Evolutionary conservation across 2,888 invertebrate genomes (phyloP).

Genomic region (Phymatocera aterrima): DNA sequence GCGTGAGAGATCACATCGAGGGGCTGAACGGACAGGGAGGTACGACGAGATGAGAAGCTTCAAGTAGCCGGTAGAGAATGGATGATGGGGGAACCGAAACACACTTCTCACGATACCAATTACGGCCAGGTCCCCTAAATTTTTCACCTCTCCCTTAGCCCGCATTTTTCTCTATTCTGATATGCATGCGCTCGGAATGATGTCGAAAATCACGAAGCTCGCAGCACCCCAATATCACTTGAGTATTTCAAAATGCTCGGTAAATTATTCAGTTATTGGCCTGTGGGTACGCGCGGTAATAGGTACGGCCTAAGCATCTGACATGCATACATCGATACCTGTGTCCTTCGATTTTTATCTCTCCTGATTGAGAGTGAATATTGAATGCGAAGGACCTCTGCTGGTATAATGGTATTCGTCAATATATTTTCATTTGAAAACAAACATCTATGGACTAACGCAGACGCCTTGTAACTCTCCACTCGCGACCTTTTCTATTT

Average conservation of each 20-base stretch:
- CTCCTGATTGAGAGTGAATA: not conserved
- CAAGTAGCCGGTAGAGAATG: not conserved
- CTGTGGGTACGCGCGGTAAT: too few species aligned
- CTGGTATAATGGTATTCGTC: not conserved
- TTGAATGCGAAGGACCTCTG: slow-evolving; percentile 6
- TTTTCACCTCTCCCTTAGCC: not conserved
- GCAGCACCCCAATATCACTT: not conserved
- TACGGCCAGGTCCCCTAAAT: not conserved
- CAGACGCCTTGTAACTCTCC: not conserved
- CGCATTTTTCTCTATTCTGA: not conserved
- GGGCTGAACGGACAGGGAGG: not conserved
- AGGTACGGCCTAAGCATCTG: too few species aligned
- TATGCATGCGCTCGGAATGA: not conserved
- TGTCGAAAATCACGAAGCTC: not conserved
- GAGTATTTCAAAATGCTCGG: not conserved
- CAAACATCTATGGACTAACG: not conserved
- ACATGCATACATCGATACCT: too few species aligned
- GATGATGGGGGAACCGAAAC: not conserved
- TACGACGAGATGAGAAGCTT: not conserved
- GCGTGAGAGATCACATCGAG: not conserved
- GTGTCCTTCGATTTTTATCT: not conserved
- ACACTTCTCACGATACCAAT: slow-evolving; percentile 9
- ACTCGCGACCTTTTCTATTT: slow-evolving; percentile 5
- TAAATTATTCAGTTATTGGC: too few species aligned
- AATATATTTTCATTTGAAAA: not conserved